Evolutionary conservation across 2,888 invertebrate species (phyloP), one percentile per base, ranked within the genome.

Genomic region (Polydrusus pterygomalis): DNA sequence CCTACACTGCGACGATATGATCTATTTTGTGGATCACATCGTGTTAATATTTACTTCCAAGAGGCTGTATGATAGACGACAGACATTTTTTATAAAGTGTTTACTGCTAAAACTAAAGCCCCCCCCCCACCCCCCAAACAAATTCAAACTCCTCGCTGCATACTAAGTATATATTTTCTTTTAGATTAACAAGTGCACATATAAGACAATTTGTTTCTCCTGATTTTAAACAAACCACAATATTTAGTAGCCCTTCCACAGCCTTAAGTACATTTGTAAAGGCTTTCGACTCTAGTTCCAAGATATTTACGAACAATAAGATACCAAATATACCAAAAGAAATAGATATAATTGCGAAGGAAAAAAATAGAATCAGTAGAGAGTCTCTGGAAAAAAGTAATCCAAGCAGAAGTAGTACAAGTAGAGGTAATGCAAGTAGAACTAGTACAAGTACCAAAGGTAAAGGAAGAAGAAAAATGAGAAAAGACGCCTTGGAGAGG

Each of bases 151-250:
- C n/a, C n/a, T n/a, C n/a, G n/a, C n/a, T n/a, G n/a, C n/a, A n/a
- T n/a, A n/a, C n/a, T n/a, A n/a, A n/a, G n/a, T n/a, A n/a, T 8
- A 1, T 43, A 45, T 43, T 18, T 43, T 56, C 11, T 34, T 69
- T 15, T 58, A 77, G 78, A 38, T 63, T 82, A 15, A 81, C 79
- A 17, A 83, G 83, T 67, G 78, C 79, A 2, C 81, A 83, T 49
- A 81, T 83, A 54, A 70, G 83, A 69, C 81, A 81, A 64, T 80
- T 82, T 51, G 81, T 83, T 3, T 83, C 80, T n/a, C 82, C 83
- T 11, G 81, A 81, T 71, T 82, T 77, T 58, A 82, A 79, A 51
- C 70, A 64, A 62, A 76, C 77, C 17, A 65, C 51, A 8, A n/a
- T 34, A 9, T 70, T 77, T 45, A 60, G 18, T 1, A 62, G 74